phyloP scores from a whole-genome alignment of 1,140 invertebrate genomes.

The Eupristina koningsbergeri region DNA sequence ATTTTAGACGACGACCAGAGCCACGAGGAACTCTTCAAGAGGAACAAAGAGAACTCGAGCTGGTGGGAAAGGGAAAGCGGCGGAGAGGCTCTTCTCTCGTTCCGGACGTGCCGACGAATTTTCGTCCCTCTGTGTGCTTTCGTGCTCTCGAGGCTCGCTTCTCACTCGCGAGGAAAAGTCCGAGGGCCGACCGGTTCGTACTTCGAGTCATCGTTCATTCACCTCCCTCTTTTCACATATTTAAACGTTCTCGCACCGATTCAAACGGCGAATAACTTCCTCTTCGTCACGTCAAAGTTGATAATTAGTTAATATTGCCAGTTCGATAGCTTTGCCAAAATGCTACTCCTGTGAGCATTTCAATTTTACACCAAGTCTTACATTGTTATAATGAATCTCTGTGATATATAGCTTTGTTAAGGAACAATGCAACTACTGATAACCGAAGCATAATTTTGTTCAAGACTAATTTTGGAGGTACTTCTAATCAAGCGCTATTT shows the following conservation, averaged over 20 bases:
- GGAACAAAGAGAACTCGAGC: not conserved
- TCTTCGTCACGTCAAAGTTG: too few species aligned
- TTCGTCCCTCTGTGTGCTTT: not conserved
- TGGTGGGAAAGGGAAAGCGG: not conserved
- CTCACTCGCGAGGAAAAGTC: not conserved
- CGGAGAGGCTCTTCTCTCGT: not conserved
- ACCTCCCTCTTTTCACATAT: not conserved
- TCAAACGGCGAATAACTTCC: not conserved
- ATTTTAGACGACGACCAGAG: slow-evolving; percentile 62
- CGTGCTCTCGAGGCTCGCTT: too few species aligned
- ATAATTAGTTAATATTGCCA: too few species aligned
- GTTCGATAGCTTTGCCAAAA: too few species aligned
- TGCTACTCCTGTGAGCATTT: too few species aligned
- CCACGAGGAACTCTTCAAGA: not conserved
- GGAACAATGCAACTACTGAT: too few species aligned
- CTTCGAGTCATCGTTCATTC: not conserved
- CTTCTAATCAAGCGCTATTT: slow-evolving; percentile 60
- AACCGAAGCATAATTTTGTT: slow-evolving; percentile 52
- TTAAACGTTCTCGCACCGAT: not conserved
- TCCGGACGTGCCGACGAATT: slow-evolving; percentile 25
- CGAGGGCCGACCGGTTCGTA: not conserved
- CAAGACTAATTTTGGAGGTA: slow-evolving; percentile 55
- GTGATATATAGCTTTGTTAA: too few species aligned
- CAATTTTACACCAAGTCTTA: too few species aligned
- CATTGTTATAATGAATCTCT: too few species aligned